phyloP scores from a whole-genome alignment of 2,113 vertebrate species.

The Laticauda laticaudata region DNA sequence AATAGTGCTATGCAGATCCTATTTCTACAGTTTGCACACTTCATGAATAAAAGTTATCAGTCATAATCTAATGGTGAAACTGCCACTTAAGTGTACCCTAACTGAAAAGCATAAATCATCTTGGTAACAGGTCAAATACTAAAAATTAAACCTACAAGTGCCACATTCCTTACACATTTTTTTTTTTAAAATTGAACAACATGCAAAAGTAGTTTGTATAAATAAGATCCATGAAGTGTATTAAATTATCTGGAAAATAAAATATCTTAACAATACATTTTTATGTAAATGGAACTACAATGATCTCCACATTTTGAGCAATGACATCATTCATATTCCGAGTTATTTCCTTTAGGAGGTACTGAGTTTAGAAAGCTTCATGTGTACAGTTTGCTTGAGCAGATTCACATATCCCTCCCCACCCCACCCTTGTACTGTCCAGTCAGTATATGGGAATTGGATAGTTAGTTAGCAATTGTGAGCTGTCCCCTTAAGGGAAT shows the following conservation, averaged over 20 bases:
- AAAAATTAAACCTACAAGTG: background rate
- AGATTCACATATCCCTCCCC: background rate
- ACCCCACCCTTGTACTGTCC: no score
- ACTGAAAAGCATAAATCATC: background rate
- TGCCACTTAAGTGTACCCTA: background rate
- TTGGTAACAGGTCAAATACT: background rate
- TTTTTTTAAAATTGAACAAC: background rate
- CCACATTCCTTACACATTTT: background rate
- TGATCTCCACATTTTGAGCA: background rate
- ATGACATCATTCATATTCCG: slow-evolving; percentile 47
- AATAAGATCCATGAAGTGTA: background rate
- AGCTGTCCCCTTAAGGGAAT: no score
- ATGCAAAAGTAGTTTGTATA: background rate
- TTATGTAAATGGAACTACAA: background rate
- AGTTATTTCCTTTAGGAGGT: slow-evolving; percentile 34
- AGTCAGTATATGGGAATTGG: no score
- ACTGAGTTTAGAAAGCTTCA: background rate
- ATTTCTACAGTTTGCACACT: background rate
- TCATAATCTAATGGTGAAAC: background rate
- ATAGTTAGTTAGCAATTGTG: no score
- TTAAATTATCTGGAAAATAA: background rate
- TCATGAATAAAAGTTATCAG: background rate
- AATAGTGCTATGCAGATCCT: background rate
- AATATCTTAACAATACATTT: background rate
- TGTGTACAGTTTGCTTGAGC: background rate